Evolutionary conservation across 2,113 vertebrate species (phyloP).

Genomic region (Nanger granti): DNA sequence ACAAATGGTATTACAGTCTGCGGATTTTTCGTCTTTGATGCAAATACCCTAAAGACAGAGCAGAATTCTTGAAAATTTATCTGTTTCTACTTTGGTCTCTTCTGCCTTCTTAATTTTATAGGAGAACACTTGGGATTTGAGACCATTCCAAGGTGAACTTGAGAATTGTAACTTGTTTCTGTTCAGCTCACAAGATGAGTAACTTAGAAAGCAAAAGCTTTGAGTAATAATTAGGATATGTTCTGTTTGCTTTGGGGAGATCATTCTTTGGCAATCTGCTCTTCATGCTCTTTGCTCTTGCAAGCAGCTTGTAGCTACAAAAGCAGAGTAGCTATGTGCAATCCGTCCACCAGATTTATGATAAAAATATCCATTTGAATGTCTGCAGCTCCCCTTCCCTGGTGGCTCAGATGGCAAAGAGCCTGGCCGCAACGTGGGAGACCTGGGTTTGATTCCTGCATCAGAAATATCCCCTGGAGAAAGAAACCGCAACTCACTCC

Average conservation of each 20-base stretch:
- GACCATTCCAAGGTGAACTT: conserved; percentile 15
- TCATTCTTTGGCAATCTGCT: background rate
- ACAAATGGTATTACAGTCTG: conserved; percentile 43
- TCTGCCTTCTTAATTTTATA: background rate
- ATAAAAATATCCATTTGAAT: background rate
- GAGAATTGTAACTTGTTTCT: background rate
- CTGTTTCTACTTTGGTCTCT: background rate
- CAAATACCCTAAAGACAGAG: conserved; percentile 47
- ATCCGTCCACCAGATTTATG: background rate
- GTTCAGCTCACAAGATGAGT: background rate
- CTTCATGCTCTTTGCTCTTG: background rate
- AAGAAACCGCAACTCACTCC: background rate
- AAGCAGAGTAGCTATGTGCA: background rate
- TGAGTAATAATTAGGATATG: background rate
- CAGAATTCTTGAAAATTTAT: conserved; percentile 24
- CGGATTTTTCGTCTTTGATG: conserved; percentile 61
- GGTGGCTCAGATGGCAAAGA: background rate
- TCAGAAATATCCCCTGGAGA: background rate
- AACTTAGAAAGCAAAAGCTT: background rate
- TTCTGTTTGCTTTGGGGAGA: background rate
- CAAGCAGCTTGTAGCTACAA: too few species aligned
- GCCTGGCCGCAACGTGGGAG: accelerated
- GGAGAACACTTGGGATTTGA: background rate
- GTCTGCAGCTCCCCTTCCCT: background rate
- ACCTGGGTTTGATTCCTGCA: background rate